Conservation (phyloP, 2,888 invertebrate genomes). For the Eristalinus aeneus region DNA sequence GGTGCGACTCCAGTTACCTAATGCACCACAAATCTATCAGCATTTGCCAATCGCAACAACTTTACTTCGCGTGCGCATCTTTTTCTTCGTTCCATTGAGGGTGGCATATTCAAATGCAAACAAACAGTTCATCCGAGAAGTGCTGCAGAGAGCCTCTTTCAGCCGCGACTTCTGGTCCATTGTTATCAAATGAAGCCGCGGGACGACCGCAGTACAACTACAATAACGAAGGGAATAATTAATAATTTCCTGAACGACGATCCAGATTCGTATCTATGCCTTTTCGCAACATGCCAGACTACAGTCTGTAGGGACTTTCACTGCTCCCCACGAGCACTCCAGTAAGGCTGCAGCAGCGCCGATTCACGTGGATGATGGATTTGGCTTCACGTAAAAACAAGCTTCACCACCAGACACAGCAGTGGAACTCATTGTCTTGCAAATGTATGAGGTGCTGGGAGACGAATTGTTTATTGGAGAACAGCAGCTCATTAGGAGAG, state of each 20-base stretch:
- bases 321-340: slow-evolving; percentile 15
- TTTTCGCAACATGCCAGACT: slow-evolving; percentile 17
- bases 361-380: slow-evolving; percentile 42
- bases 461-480: slow-evolving; percentile 37
- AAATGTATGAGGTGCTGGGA: not conserved
- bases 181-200: slow-evolving; percentile 5
- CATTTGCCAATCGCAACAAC: not conserved
- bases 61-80: not conserved
- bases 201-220: slow-evolving; percentile 10
- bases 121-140: slow-evolving; percentile 49
- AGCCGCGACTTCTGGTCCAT: slow-evolving; percentile 53
- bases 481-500: slow-evolving; percentile 38
- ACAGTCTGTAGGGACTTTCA: slow-evolving; percentile 48
- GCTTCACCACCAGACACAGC: not conserved
- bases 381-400: slow-evolving; percentile 11
- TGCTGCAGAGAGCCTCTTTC: slow-evolving; percentile 43
- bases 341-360: not conserved
- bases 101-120: slow-evolving; percentile 2
- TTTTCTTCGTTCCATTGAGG: slow-evolving; percentile 9
- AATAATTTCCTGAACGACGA: slow-evolving; percentile 60
- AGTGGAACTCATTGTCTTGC: slow-evolving; percentile 14
- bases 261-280: slow-evolving; percentile 50
- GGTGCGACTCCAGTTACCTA: not conserved
- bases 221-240: slow-evolving; percentile 60
- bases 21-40: not conserved